These are phyloP conservation scores for Ditula angustiorana DNA, from an alignment of 2,888 invertebrate genomes.

Conservation along the genomic window DNA sequence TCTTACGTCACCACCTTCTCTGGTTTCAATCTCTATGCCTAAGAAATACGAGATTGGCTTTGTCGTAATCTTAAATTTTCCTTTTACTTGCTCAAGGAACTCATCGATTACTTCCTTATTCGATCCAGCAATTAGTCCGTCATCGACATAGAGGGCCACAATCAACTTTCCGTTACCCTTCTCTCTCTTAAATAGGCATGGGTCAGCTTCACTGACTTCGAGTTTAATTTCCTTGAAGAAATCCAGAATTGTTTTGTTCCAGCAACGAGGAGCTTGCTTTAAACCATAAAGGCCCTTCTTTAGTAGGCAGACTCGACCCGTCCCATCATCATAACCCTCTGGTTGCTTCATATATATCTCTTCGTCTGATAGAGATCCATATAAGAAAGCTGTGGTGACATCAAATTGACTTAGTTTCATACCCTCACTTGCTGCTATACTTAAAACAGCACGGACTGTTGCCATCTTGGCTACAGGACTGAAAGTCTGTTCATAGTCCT, in stretches of 20 bases:
- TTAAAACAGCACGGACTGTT: slow-evolving; percentile 35
- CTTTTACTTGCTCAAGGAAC: neutral
- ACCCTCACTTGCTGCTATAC: slow-evolving; percentile 31
- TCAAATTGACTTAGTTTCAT: slow-evolving; percentile 34
- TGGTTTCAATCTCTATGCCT: neutral
- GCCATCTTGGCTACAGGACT: slow-evolving; percentile 38
- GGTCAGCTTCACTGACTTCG: slow-evolving; percentile 26
- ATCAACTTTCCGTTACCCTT: slow-evolving; percentile 32
- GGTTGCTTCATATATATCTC: no score
- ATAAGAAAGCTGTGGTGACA: slow-evolving; percentile 33
- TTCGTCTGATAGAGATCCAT: no score
- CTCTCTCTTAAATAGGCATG: slow-evolving; percentile 32
- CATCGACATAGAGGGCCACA: slow-evolving; percentile 39
- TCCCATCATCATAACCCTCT: no score
- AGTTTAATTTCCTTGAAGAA: slow-evolving; percentile 34
- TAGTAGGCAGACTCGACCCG: no score
- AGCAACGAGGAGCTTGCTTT: no score
- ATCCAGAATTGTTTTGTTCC: slow-evolving; percentile 23
- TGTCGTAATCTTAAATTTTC: neutral
- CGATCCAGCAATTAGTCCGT: slow-evolving; percentile 32
- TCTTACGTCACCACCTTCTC: neutral
- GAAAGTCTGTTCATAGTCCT: slow-evolving; percentile 40
- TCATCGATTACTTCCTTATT: neutral
- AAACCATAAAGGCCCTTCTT: no score
- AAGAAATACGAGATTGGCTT: neutral